Evolutionary conservation across 2,888 invertebrate species (phyloP), one percentile per base, ranked within the genome.

Genomic region (Stenichneumon culpator): DNA sequence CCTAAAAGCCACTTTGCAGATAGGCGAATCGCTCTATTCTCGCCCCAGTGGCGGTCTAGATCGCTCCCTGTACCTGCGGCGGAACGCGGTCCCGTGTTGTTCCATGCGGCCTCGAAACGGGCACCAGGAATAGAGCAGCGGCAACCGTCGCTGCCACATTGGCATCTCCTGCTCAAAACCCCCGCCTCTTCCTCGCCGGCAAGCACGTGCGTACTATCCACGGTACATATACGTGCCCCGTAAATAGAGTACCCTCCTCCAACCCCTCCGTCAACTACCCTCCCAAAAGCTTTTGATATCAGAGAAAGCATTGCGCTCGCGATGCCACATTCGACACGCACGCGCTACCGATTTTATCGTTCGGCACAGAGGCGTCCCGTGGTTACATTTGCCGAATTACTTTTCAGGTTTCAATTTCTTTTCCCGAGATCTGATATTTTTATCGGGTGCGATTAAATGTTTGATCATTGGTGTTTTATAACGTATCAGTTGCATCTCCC

Each of bases 181-280:
- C 4, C 11, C 39, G 39, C 5, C 68, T 60, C 11, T 36, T 47
- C 19, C 72, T 79, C 78, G 74, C 81, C 84, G 16, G 75, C 86
- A 83, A 87, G 84, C 87, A 87, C 87, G 87, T 87, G 87, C 85
- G 79, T 87, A 84, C 86, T 16, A 16, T 16, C 82, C 82, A 79
- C 52, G 82, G 83, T 86, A 87, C 86, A 86, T 83, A 87, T 88
- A 90, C 86, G 87, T 86, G 85, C 83, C 73, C 85, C 89, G 88
- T 89, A 88, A 89, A 90, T 88, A 88, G 87, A 89, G 87, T 85
- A 79, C 25, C 85, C 83, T 83, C 80, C 32, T 25, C n/a, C 57
- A 32, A 22, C 25, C 19, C 6, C 60, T 19, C 63, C 50, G 39
- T 25, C 39, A 39, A 75, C 60, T 65, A 28, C 28, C 25, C 60